Evolutionary conservation across 2,888 invertebrate species (phyloP), one percentile per base, ranked within the genome.

Genomic region (Heliconius hortense): DNA sequence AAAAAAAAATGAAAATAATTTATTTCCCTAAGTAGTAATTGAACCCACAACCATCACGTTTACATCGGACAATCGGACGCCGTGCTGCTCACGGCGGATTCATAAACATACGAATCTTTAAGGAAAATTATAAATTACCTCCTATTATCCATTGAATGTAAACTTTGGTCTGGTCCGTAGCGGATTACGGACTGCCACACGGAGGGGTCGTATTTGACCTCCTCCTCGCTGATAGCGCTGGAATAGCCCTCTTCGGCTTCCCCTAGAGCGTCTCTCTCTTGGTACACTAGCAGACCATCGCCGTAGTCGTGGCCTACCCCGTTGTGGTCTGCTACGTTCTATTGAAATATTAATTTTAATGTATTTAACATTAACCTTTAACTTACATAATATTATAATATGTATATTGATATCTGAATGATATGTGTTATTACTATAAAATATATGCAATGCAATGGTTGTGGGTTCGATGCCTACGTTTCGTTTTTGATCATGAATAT

Each of bases 181-280:
- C 95, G 92, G 82, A 96, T 96, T 74, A 96, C 96, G 39, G 96
- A 96, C 85, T 96, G 96, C 96, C 96, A 96, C 72, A 95, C 95
- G 21, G 95, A 94, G 31, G 95, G 96, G 82, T 95, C 95, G 84
- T 96, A 96, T 84, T 96, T 96, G 56, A 94, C 92, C 84, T 97
- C 97, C 84, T 97, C 97, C 88, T 97, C 97, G 82, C 96, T 96
- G 77, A 96, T 95, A 76, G 96, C 95, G 83, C 96, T 96, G 80
- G 96, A 97, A 87, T 97, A 97, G 70, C 96, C 97, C 82, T 96
- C 96, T 80, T 92, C 92, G 0, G 85, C 87, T 73, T 88, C 89
- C 0, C 82, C 90, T 28, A 91, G 84, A 82, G 90, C 91, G 69
- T 91, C 90, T 2, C 87, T 90, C 21, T 93, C 92, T 66, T 92